Percentiles rank a stretch among this genome's conserved stretches.
phyloP scores from a whole-genome alignment of 2,888 invertebrate species.

The Opisthograptis luteolata region DNA sequence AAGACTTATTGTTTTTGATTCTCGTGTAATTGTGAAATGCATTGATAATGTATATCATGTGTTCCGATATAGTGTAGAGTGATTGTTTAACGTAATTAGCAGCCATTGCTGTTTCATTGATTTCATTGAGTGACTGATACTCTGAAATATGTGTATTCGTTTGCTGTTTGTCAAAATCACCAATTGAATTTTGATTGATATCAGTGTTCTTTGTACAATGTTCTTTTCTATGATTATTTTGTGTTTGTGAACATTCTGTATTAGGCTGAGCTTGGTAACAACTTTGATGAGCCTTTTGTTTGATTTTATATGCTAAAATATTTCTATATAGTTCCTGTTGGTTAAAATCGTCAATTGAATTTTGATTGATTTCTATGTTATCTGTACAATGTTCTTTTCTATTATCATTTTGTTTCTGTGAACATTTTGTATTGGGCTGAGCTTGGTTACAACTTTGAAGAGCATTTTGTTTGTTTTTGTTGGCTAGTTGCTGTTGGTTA shows the following conservation, averaged over 20 bases:
- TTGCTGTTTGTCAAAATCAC: not conserved
- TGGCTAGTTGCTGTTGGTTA: not conserved
- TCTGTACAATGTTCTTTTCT: not conserved
- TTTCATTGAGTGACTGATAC: not conserved
- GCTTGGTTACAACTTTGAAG: not conserved
- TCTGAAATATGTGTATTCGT: not conserved
- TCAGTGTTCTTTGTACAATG: not conserved
- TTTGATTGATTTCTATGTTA: not conserved
- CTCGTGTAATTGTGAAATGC: slow-evolving; percentile 31
- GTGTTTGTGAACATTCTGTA: not conserved
- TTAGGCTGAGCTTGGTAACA: not conserved
- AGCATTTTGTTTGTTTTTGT: not conserved
- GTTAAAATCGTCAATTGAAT: not conserved
- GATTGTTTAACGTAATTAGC: slow-evolving; percentile 2
- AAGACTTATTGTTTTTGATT: slow-evolving; percentile 5
- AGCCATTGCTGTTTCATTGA: not conserved
- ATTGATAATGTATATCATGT: slow-evolving; percentile 42
- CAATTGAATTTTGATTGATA: not conserved
- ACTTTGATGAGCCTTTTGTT: not conserved
- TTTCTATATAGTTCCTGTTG: not conserved
- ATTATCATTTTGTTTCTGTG: not conserved
- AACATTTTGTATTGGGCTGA: not conserved
- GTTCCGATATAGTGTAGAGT: slow-evolving; percentile 37
- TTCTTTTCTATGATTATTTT: not conserved
- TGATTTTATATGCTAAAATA: no score